Conservation (phyloP, 2,888 invertebrate genomes). For the Chrysolina oricalcia region DNA sequence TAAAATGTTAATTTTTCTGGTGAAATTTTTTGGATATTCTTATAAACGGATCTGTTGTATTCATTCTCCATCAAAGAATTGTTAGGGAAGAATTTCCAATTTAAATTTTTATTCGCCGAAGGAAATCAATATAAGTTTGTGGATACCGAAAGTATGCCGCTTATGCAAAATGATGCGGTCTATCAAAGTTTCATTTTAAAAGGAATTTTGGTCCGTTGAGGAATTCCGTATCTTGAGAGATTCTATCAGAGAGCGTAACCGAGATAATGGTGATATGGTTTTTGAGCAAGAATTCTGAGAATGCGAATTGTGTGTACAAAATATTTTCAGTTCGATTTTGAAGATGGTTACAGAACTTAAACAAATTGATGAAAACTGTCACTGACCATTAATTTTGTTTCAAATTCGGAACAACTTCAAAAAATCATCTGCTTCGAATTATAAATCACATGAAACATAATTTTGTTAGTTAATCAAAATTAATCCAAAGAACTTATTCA, state of each 20-base stretch:
- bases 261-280: neutral
- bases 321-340: neutral
- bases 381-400: too few relatives aligned
- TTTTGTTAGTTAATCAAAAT: too few relatives aligned
- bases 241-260: constrained; percentile 54
- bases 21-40: neutral
- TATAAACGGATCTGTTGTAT: neutral
- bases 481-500: too few relatives aligned
- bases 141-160: constrained; percentile 59
- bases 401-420: too few relatives aligned
- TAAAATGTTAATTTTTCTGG: too few relatives aligned
- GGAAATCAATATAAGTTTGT: constrained; percentile 54
- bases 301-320: neutral
- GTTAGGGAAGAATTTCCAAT: constrained; percentile 50
- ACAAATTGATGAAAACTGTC: neutral
- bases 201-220: constrained; percentile 63
- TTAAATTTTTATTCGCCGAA: constrained; percentile 48
- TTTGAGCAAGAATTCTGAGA: neutral
- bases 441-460: too few relatives aligned
- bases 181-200: constrained; percentile 66
- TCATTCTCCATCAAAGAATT: constrained; percentile 29
- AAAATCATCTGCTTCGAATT: too few relatives aligned
- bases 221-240: constrained; percentile 61
- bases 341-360: neutral
- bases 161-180: constrained; percentile 66